A percentile compares a stretch with the other conserved stretches of the same genome.
These are phyloP conservation scores for Fragum fragum DNA, from an alignment of 2,888 invertebrate genomes.

Conservation along the genomic window DNA sequence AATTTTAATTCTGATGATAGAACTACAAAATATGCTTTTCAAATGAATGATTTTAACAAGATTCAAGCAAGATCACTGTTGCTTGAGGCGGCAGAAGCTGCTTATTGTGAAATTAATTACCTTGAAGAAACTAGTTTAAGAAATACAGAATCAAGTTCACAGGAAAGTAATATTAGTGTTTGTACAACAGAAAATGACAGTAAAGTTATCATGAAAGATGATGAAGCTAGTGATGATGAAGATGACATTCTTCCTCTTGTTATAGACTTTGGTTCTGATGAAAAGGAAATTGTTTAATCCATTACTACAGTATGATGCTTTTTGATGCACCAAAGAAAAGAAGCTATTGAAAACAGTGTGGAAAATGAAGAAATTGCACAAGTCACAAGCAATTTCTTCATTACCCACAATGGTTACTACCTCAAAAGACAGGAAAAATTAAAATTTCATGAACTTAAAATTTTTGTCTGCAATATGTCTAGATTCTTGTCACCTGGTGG, in stretches of 20 bases:
- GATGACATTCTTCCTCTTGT: slow-evolving; percentile 16
- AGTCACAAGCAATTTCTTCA: not conserved
- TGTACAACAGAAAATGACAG: not conserved
- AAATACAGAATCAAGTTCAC: not conserved
- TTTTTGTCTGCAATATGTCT: too few relatives aligned
- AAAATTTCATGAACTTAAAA: too few relatives aligned
- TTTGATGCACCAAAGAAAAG: too few relatives aligned
- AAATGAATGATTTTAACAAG: not conserved
- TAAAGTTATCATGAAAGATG: not conserved
- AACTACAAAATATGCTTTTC: too few relatives aligned
- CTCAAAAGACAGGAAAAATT: too few relatives aligned
- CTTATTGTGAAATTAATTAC: slow-evolving; percentile 7
- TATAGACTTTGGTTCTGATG: slow-evolving; percentile 2
- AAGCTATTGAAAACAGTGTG: too few relatives aligned
- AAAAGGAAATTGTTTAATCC: not conserved
- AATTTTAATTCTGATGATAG: too few relatives aligned
- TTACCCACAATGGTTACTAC: too few relatives aligned
- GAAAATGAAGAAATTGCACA: too few relatives aligned
- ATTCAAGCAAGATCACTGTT: not conserved
- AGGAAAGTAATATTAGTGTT: not conserved
- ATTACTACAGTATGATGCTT: not conserved
- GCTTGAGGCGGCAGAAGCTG: slow-evolving; percentile 5
- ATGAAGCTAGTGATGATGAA: not conserved
- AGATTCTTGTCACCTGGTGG: too few relatives aligned
- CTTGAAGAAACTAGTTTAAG: not conserved